A percentile compares a stretch with the other conserved stretches of the same genome.
These are phyloP conservation scores for Epinephelus moara DNA, from an alignment of 2,113 vertebrate genomes.

Conservation along the genomic window DNA sequence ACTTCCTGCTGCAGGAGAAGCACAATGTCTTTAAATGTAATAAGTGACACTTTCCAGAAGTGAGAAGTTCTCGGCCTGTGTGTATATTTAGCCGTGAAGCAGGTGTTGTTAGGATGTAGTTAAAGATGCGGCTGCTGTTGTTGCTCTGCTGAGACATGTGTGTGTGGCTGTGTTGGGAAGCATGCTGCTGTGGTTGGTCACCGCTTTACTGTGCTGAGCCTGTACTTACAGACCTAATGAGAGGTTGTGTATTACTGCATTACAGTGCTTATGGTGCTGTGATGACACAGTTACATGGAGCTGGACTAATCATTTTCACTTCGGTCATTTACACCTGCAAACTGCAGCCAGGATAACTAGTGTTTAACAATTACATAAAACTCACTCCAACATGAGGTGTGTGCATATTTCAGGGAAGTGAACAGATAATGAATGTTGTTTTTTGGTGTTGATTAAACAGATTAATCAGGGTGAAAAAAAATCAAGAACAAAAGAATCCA, in stretches of 20 bases:
- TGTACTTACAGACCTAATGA: slow-evolving; percentile 53
- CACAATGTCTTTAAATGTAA: not conserved
- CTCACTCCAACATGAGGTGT: not conserved
- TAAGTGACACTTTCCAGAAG: not conserved
- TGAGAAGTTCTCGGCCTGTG: not conserved
- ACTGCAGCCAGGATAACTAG: not conserved
- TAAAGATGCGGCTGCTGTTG: slow-evolving; percentile 36
- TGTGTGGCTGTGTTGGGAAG: slow-evolving; percentile 12
- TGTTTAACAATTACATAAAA: slow-evolving; percentile 33
- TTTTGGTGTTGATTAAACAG: no score
- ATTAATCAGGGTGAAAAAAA: no score
- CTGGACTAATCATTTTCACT: slow-evolving; percentile 42
- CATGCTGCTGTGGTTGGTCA: slow-evolving; percentile 20
- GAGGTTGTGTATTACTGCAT: slow-evolving; percentile 29
- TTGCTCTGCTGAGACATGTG: not conserved
- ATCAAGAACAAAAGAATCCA: no score
- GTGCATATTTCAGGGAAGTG: not conserved
- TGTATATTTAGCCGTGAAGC: slow-evolving; percentile 20
- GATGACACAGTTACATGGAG: slow-evolving; percentile 40
- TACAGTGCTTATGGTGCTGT: slow-evolving; percentile 29
- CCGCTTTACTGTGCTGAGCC: not conserved
- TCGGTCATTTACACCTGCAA: not conserved
- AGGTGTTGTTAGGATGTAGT: slow-evolving; percentile 66
- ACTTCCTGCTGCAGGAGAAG: not conserved
- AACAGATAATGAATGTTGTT: not conserved